Base-by-base conservation (phyloP, 2,888 invertebrate genomes). In the Chrysolina oricalcia region DNA sequence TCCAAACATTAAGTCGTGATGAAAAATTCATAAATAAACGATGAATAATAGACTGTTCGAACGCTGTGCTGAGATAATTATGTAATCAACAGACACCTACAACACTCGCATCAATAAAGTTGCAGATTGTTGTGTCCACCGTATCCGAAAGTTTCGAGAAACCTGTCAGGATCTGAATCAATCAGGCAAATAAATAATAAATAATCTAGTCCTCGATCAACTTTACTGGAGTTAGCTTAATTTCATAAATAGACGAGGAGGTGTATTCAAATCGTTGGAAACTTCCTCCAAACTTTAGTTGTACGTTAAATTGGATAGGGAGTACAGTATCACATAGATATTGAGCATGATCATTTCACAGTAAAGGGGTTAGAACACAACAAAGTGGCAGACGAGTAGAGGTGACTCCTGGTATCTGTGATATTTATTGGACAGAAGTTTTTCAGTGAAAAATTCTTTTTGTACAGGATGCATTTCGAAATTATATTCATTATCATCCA, bases 181-280 rank as follows among this genome's bases (percentile, higher is more conserved):
- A 71, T 71, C 70, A 71, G 23, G 43, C 50, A 50, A 71, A 64
- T 71, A 71, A 64, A 48, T 64, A 71, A 71, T 63, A 63, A 71
- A 71, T 71, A 40, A 63, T 71, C 50, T 40, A 21, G 27, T 46
- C 70, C 41, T 35, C 35, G 19, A 13, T 35, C 21, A 50, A 71
- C 40, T 71, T 71, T 46, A 27, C 13, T 35, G 40, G 50, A 63
- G 63, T 70, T 48, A 27, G 62, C 43, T 64, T 21, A 21, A 70
- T 35, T 70, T 50, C 9, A 43, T 63, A 40, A 35, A 50, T 56
- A 71, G 50, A 50, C n/a, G 23, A 17, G 46, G 19, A 21, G 41
- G 17, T 59, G 43, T 70, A 62, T 70, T 70, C 62, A 62, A 70
- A 70, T 70, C 62, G 62, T 70, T 62, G 23, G 35, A 46, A 19